These are phyloP conservation scores for Melanitta fusca DNA, from an alignment of 2,797 vertebrate species.

Conservation along the genomic window DNA sequence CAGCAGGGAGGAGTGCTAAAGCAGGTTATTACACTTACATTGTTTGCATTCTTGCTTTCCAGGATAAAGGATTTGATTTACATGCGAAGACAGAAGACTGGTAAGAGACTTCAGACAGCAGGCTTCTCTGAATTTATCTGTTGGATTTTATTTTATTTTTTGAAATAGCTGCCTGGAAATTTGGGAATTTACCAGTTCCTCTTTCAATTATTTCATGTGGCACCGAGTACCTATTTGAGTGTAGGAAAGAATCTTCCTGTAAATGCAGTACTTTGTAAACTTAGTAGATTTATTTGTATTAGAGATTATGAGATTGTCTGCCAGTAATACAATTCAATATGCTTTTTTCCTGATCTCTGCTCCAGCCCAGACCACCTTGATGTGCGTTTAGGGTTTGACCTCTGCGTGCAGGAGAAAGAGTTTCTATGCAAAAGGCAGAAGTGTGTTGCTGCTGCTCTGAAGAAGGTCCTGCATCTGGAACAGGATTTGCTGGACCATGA, in stretches of 20 bases:
- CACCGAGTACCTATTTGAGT: not conserved
- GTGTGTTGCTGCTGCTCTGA: conserved; percentile 76
- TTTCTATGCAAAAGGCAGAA: conserved; percentile 83
- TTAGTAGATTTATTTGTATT: not conserved
- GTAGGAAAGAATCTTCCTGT: not conserved
- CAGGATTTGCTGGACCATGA: conserved; percentile 74
- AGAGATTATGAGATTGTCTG: not conserved
- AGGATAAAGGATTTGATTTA: conserved; percentile 81
- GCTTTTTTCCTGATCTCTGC: not conserved
- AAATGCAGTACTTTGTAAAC: not conserved
- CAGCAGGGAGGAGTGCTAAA: not conserved
- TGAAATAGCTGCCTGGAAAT: not conserved
- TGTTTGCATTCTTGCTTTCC: conserved; percentile 53
- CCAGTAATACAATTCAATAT: not conserved
- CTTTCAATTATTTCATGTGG: not conserved
- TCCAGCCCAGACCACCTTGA: conserved; percentile 73
- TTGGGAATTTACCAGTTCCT: not conserved
- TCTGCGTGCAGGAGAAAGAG: conserved; percentile 81
- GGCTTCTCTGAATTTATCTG: not conserved
- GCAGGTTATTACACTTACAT: not conserved
- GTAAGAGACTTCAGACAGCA: conserved; percentile 73
- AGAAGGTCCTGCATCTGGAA: conserved; percentile 80
- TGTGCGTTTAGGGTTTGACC: conserved; percentile 85
- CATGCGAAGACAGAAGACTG: conserved; percentile 78
- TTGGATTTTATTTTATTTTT: not conserved